phyloP scores from a whole-genome alignment of 35 echinoderm and acorn worm species.

The Lytechinus pictus region DNA sequence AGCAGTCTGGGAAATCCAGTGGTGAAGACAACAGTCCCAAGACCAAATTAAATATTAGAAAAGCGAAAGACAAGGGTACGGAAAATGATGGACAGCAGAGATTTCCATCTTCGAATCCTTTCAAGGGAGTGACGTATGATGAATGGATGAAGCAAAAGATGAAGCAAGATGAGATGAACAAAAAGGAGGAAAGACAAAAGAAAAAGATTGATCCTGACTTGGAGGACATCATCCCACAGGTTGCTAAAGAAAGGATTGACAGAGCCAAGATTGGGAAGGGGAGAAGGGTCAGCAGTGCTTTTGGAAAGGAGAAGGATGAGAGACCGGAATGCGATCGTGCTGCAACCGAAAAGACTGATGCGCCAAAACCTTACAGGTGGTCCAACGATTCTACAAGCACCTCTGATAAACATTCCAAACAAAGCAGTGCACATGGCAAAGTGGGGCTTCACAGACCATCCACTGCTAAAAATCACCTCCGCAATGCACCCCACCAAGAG shows the following conservation, averaged over 20 bases:
- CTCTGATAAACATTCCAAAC: not conserved
- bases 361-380: slow-evolving; percentile 7
- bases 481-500: not conserved
- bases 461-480: not conserved
- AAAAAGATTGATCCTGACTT: slow-evolving; percentile 40
- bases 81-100: not conserved
- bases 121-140: slow-evolving; percentile 60
- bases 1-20: not conserved
- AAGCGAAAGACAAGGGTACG: not conserved
- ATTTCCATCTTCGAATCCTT: slow-evolving; percentile 57
- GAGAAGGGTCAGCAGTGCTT: slow-evolving; percentile 37
- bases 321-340: not conserved
- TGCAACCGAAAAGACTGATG: not conserved
- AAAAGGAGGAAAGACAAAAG: slow-evolving; percentile 24
- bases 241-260: slow-evolving; percentile 59
- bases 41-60: not conserved
- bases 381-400: not conserved
- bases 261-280: slow-evolving; percentile 39
- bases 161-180: slow-evolving; percentile 17
- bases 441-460: slow-evolving; percentile 15
- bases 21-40: not conserved
- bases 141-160: slow-evolving; percentile 70
- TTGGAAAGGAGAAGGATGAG: not conserved
- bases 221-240: slow-evolving; percentile 49
- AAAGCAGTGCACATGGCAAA: not conserved